Evolutionary conservation across 2,888 invertebrate species (phyloP), one percentile per base, ranked within the genome.

Genomic region (Zygaena filipendulae): DNA sequence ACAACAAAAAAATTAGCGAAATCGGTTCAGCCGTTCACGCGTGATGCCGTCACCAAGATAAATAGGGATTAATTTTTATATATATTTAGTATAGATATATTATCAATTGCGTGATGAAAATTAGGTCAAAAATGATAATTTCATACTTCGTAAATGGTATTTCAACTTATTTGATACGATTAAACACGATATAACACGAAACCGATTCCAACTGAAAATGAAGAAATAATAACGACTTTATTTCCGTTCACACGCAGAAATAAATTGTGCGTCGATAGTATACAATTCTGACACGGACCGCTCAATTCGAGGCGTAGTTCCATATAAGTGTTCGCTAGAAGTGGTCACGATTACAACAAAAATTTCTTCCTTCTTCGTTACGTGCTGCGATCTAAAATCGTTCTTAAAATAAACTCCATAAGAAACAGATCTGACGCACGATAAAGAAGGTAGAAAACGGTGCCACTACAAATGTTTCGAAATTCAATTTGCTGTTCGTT

Each of bases 271-370:
- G 59, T 61, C 62, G 59, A 63, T 66, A 61, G 48, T 47, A 55
- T 52, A 64, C 61, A 66, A 60, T 58, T 69, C 60, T 63, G 62
- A 68, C 71, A 63, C 68, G 67, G 59, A 74, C 61, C 74, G 74
- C 75, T 75, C 74, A 70, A 77, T 77, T 71, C 67, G 61, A 69
- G 64, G 62, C 60, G 49, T 48, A 64, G 71, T 57, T 66, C 61
- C 44, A 42, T 50, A 48, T 68, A 74, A 79, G 77, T 79, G 79
- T 79, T 72, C 56, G 57, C 53, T 60, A 72, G 68, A 71, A 79
- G 77, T 75, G 74, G 64, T 67, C 64, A 59, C 72, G 72, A 69
- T 74, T 69, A 70, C 60, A 63, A 59, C 53, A 44, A 44, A 39
- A 50, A 46, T 49, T 45, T 42, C 46, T 47, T 49, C 42, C 32